These are phyloP conservation scores for Macrophya annulata DNA, from an alignment of 2,888 invertebrate genomes.

Conservation along the genomic window DNA sequence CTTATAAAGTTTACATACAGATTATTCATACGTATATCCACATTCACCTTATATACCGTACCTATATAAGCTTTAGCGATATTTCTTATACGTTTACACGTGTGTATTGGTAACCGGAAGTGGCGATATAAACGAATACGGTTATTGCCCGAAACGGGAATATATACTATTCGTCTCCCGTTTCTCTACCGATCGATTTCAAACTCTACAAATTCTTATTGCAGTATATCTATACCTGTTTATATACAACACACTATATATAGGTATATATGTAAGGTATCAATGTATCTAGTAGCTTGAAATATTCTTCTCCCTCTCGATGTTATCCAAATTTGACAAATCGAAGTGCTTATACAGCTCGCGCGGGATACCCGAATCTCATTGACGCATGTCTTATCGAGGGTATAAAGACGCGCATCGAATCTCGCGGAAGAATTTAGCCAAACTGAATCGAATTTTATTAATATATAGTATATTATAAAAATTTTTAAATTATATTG, in stretches of 20 bases:
- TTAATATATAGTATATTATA: no score
- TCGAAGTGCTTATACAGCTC: neutral
- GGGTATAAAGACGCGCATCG: neutral
- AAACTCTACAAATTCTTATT: conserved; percentile 9
- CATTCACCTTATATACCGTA: neutral
- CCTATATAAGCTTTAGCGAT: neutral
- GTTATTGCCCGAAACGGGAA: conserved; percentile 7
- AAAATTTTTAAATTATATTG: no score
- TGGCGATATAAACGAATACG: conserved; percentile 39
- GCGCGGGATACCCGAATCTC: neutral
- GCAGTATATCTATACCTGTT: neutral
- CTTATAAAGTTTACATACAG: neutral
- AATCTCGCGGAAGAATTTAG: neutral
- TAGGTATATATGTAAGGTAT: no score
- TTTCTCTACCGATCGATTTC: conserved; percentile 32
- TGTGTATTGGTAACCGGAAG: neutral
- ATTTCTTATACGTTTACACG: neutral
- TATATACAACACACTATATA: neutral
- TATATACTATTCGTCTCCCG: neutral
- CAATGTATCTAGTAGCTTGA: neutral
- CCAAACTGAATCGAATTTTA: no score
- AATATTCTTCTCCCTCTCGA: neutral
- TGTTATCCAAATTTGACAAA: conserved; percentile 18
- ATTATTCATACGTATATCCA: neutral
- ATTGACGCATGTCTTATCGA: neutral